Evolutionary conservation across 2,113 vertebrate species (phyloP).

Genomic region (Addax nasomaculatus): DNA sequence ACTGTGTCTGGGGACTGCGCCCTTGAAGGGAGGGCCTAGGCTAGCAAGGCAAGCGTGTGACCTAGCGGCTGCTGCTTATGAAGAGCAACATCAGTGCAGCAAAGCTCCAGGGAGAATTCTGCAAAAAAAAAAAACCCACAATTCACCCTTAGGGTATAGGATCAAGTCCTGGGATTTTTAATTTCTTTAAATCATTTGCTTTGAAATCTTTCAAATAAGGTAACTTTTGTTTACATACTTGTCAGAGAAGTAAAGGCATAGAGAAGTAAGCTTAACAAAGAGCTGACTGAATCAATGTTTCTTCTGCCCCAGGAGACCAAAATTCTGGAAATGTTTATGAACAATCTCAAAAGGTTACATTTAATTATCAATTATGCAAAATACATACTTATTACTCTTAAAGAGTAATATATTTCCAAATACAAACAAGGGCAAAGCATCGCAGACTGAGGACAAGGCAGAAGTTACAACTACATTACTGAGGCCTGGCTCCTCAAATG

Average conservation of each 20-base stretch:
- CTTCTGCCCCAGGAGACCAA: not conserved
- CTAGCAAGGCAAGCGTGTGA: not conserved
- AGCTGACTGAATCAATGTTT: not conserved
- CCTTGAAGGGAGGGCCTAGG: not conserved
- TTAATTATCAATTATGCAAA: conserved; percentile 35
- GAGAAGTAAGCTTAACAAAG: not conserved
- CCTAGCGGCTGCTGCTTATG: not conserved
- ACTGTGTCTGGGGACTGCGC: not conserved
- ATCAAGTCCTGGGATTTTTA: not conserved
- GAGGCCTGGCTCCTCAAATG: not conserved
- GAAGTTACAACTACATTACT: not conserved
- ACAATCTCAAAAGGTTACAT: not conserved
- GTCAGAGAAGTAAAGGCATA: not conserved
- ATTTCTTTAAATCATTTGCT: not conserved
- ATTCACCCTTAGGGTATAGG: not conserved
- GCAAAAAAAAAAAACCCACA: not conserved
- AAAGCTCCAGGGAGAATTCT: not conserved
- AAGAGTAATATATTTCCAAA: conserved; percentile 5
- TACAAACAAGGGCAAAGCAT: not conserved
- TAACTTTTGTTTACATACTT: not conserved
- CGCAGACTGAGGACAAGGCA: not conserved
- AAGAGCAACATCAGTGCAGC: not conserved
- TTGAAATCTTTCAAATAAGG: not conserved
- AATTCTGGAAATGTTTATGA: not conserved
- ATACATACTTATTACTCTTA: not conserved